These are phyloP conservation scores for Drosophila tripunctata DNA, from an alignment of 2,888 invertebrate genomes.

Conservation along the genomic window DNA sequence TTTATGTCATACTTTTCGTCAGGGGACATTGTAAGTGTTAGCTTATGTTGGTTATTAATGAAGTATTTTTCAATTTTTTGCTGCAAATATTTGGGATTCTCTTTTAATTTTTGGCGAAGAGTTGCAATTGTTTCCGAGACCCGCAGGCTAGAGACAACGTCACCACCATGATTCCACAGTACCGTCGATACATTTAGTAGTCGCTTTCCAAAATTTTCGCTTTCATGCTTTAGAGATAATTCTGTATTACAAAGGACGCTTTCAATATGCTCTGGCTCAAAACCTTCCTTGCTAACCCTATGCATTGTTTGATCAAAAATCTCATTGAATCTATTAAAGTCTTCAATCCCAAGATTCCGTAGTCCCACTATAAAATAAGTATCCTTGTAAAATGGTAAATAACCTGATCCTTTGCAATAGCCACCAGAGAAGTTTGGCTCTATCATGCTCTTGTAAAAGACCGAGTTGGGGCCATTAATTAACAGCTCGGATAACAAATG, in stretches of 20 bases:
- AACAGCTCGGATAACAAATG: conserved; percentile 91
- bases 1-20: conserved; percentile 90
- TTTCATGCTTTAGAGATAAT: conserved; percentile 93
- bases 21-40: conserved; percentile 94
- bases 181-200: conserved; percentile 91
- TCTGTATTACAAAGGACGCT: conserved; percentile 95
- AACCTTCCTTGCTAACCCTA: conserved; percentile 90
- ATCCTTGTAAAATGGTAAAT: conserved; percentile 91
- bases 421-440: conserved; percentile 96
- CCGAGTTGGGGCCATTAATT: conserved; percentile 94
- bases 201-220: conserved; percentile 93
- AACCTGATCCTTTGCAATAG: conserved; percentile 92
- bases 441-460: conserved; percentile 94
- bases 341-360: conserved; percentile 90
- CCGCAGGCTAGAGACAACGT: conserved; percentile 89
- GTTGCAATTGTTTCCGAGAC: conserved; percentile 88
- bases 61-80: conserved; percentile 90
- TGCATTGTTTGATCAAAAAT: conserved; percentile 90
- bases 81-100: conserved; percentile 89
- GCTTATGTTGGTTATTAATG: conserved; percentile 90
- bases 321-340: conserved; percentile 89
- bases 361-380: conserved; percentile 94
- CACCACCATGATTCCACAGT: conserved; percentile 94
- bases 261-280: conserved; percentile 92
- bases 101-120: conserved; percentile 87